Conservation (phyloP, 2,888 invertebrate genomes). For the Plagiodera versicolora region DNA sequence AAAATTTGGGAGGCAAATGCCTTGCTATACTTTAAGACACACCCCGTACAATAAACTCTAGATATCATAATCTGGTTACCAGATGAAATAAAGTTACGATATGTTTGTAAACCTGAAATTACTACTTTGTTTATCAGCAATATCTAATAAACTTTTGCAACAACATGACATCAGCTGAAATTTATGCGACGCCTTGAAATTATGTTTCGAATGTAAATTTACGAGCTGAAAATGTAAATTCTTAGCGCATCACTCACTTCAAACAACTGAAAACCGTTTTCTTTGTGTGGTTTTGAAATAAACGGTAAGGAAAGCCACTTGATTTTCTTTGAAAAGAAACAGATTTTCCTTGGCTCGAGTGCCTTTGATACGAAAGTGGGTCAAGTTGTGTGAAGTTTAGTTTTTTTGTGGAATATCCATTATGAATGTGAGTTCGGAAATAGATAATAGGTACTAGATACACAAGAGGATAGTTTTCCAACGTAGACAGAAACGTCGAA, state of each 20-base stretch:
- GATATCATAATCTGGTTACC: no score
- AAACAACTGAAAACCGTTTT: neutral
- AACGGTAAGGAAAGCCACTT: neutral
- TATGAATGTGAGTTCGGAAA: no score
- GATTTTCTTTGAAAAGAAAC: neutral
- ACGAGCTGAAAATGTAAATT: slow-evolving; percentile 23
- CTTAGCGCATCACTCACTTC: slow-evolving; percentile 9
- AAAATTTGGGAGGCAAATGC: no score
- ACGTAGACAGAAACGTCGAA: no score
- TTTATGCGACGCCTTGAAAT: slow-evolving; percentile 9
- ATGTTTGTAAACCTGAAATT: slow-evolving; percentile 7
- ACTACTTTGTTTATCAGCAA: slow-evolving; percentile 13
- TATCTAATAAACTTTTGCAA: slow-evolving; percentile 15
- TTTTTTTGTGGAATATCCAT: neutral
- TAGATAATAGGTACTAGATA: no score
- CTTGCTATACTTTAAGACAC: no score
- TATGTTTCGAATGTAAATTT: slow-evolving; percentile 22
- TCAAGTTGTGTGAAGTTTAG: neutral
- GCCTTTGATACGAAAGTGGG: neutral
- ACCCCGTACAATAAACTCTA: no score
- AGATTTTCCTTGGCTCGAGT: neutral
- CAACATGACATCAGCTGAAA: slow-evolving; percentile 26
- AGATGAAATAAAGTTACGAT: no score
- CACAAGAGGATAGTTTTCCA: no score
- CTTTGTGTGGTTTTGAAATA: neutral